Evolutionary conservation across 2,113 vertebrate genomes (phyloP), one percentile per base, ranked within the genome.

Genomic region (Pteronura brasiliensis): DNA sequence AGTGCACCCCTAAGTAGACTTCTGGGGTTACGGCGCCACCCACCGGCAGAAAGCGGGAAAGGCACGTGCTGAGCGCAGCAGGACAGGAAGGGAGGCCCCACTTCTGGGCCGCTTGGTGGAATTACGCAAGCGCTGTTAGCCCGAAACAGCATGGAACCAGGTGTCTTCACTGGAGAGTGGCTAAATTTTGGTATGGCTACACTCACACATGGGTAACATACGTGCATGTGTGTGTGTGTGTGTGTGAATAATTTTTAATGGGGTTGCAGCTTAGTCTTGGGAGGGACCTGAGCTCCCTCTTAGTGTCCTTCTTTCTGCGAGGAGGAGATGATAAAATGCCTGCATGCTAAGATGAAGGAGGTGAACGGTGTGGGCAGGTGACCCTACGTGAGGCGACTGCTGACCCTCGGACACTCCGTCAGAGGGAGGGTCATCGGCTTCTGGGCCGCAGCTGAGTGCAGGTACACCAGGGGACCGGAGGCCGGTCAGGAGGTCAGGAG

Each of bases 41-140:
- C 36, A 27, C 83, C 97, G 98, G 96, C 72, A 34, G 34, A 27
- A 90, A 69, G 27, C 31, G 15, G 96, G 39, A 79, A 95, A n/a
- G 31, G 31, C 96, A 90, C 7, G 44, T 1, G 36, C 63, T 4
- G 14, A 13, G 2, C 0, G 0, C 7, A 44, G 27, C 29, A 2
- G 1, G 59, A 14, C 25, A 20, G 29, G 4, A 13, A 44, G 0
- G 0, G 18, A 39, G 42, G 42, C 4, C 20, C n/a, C 9, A 14
- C 25, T 83, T 39, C n/a, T 36, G 82, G 69, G 81, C 25, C 4
- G 4, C 67, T 17, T 44, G n/a, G 18, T 1, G 12, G 61, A 44
- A 42, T 12, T 27, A 4, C 9, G 71, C 63, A n/a, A 8, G 55
- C 4, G 5, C 85, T 12, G n/a, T 15, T 15, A 18, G 3, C 36